Percentiles rank a stretch among this genome's conserved stretches.
Evolutionary conservation across 2,113 vertebrate species (phyloP).

Genomic region (Brienomyrus brachyistius): DNA sequence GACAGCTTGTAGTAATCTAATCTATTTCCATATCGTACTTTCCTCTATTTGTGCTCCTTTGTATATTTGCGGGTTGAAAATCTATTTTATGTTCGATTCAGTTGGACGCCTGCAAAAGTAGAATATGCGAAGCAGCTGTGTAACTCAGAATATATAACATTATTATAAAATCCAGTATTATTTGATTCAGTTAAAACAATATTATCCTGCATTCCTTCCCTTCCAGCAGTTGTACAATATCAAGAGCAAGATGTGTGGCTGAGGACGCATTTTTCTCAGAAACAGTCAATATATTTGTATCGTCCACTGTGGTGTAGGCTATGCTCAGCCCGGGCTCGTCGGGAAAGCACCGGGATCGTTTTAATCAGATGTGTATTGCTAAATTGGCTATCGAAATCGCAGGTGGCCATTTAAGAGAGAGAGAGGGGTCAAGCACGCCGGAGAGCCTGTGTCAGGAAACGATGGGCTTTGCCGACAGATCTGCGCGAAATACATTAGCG

Average conservation of each 20-base stretch:
- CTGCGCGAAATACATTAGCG: slow-evolving; percentile 11
- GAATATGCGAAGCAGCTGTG: neutral
- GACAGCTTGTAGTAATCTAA: neutral
- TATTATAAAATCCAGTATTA: neutral
- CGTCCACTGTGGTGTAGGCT: neutral
- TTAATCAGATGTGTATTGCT: slow-evolving; percentile 37
- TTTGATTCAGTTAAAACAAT: neutral
- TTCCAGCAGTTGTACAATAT: neutral
- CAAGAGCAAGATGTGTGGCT: neutral
- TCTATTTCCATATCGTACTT: neutral
- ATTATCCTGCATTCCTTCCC: neutral
- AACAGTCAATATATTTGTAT: neutral
- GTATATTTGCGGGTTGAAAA: neutral
- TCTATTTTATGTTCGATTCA: neutral
- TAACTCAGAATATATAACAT: neutral
- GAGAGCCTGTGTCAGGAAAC: slow-evolving; percentile 20
- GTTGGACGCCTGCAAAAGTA: neutral
- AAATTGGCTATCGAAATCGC: slow-evolving; percentile 30
- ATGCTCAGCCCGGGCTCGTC: neutral
- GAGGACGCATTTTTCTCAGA: neutral
- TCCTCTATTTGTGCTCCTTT: neutral
- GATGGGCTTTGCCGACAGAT: slow-evolving; percentile 1
- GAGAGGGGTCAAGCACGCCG: slow-evolving; percentile 26
- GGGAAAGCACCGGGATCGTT: slow-evolving; percentile 19
- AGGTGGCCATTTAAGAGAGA: slow-evolving; percentile 26